These are phyloP conservation scores for Eleutherodactylus coqui DNA, from an alignment of 2,797 vertebrate genomes.

Conservation along the genomic window DNA sequence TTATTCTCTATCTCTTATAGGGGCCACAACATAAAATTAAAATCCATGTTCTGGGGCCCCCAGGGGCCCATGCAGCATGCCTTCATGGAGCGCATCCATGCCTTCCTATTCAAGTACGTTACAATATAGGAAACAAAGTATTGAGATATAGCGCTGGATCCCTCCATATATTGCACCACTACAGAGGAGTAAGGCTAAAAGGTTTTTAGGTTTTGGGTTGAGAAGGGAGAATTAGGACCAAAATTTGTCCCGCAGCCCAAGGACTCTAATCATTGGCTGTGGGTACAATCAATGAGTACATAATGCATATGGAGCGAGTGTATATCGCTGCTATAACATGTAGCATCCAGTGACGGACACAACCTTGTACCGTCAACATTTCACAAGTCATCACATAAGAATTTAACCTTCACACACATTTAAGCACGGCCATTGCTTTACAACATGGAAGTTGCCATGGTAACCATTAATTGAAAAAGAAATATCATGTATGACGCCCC, in stretches of 20 bases:
- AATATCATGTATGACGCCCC: neutral
- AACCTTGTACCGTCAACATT: conserved; percentile 11
- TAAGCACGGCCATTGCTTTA: conserved; percentile 40
- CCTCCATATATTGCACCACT: no score
- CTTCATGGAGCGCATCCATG: no score
- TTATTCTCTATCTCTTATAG: no score
- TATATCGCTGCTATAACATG: neutral
- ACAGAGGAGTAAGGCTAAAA: neutral
- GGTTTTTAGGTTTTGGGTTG: neutral
- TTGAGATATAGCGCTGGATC: no score
- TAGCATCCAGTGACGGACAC: neutral
- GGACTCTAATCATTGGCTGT: neutral
- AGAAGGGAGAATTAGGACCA: neutral
- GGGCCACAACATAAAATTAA: no score
- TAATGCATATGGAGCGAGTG: neutral
- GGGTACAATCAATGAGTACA: neutral
- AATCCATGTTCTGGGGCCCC: no score
- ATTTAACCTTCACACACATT: conserved; percentile 46
- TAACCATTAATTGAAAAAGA: conserved; percentile 41
- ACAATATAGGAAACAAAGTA: no score
- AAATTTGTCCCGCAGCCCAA: neutral
- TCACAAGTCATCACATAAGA: neutral
- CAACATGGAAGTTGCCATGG: conserved; percentile 55
- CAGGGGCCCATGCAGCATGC: no score
- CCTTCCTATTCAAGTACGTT: no score